Base-by-base conservation (phyloP, 2,797 vertebrate species). In the Enteromius paludinosus region DNA sequence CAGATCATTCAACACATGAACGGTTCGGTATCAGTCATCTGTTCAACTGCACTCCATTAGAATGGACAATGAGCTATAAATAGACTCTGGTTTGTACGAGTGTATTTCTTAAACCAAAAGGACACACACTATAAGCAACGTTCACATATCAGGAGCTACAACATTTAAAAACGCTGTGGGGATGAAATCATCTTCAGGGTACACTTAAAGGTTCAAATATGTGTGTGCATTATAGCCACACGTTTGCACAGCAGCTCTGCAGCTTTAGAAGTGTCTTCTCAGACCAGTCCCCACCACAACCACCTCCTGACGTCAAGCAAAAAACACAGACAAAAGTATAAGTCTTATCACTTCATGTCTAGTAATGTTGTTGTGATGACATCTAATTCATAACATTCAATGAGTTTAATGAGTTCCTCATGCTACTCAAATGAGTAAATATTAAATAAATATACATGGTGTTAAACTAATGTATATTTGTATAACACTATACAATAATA, bases 21-120 rank as follows among this genome's bases (percentile, higher is more conserved):
- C 30, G 78, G 12, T 80, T 70, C 38, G 47, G 17, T 41, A 33
- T 61, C 52, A 71, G 45, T 74, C 14, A 56, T 56, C 71, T 56
- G 14, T 52, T 33, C 33, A 25, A 56, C 12, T 33, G n/a, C 33
- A 74, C 7, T 74, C 30, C 15, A 38, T 56, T 23, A 74, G 49
- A n/a, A 74, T 23, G 6, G 7, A 56, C 33, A 38, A 56, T 4
- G 7, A 74, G 18, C 47, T 54, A 47, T 18, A 47, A 30, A 71
- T 30, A 72, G 10, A 20, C 70, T n/a, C 45, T 54, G 18, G 52
- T 38, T 74, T 74, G 20, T 17, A n/a, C 41, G 5, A 73, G 47
- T 2, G 64, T 28, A 28, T 70, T 70, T 28, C 43, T 28, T n/a
- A 47, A 47, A 70, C 43, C 68, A 18, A 28, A 47, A 70, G 25